These are phyloP conservation scores for Octomys mimax DNA, from an alignment of 2,797 vertebrate species.

Conservation along the genomic window DNA sequence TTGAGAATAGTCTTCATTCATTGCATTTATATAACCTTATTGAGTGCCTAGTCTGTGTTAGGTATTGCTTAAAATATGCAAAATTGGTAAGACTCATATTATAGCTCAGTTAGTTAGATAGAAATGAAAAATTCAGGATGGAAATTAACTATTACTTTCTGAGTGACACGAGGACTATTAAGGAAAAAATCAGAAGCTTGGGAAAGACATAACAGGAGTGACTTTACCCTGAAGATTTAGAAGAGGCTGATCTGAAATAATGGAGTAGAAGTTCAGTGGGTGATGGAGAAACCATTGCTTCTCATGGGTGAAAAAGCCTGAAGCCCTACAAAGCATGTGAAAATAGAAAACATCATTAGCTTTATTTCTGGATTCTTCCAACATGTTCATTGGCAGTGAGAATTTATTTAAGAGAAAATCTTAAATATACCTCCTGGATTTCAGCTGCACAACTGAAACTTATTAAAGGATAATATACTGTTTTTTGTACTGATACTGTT, in stretches of 20 bases:
- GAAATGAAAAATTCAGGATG: neutral
- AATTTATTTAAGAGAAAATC: neutral
- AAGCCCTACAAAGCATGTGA: no score
- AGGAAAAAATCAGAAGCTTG: neutral
- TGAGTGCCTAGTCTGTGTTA: neutral
- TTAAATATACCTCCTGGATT: neutral
- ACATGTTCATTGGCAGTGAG: neutral
- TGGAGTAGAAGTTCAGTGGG: fast-evolving
- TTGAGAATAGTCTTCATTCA: neutral
- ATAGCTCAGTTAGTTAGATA: neutral
- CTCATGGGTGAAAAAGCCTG: fast-evolving
- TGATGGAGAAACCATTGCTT: neutral
- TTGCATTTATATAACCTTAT: neutral
- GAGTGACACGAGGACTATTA: neutral
- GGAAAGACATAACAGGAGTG: neutral
- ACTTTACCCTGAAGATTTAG: neutral
- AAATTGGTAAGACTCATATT: neutral
- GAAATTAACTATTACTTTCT: neutral
- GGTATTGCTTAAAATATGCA: neutral
- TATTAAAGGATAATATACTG: neutral
- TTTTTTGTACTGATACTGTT: neutral
- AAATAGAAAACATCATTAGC: neutral
- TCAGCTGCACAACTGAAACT: neutral
- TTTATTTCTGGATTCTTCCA: neutral
- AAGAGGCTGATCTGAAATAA: neutral